These are phyloP conservation scores for Scortum barcoo DNA, from an alignment of 2,113 vertebrate genomes.

Conservation along the genomic window DNA sequence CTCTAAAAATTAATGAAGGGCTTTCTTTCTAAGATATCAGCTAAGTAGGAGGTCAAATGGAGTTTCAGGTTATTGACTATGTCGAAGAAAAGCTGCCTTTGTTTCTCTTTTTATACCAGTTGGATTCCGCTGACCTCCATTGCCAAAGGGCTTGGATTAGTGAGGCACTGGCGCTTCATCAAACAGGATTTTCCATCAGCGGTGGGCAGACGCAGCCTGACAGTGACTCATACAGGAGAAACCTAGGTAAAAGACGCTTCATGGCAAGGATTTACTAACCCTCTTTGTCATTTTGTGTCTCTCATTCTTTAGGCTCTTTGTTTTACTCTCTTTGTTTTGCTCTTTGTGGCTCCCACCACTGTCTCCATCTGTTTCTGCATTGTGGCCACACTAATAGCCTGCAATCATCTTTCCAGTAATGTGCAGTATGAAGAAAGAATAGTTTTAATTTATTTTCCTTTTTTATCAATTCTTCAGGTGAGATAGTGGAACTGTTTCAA, in stretches of 20 bases:
- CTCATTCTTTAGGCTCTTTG: not conserved
- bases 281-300: conserved; percentile 32
- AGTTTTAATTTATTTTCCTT: not conserved
- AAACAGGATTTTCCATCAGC: conserved; percentile 50
- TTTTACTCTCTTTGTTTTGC: not conserved
- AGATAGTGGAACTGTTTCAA: not conserved
- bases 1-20: conserved; percentile 27
- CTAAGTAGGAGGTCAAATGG: conserved; percentile 45
- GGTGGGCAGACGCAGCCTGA: conserved; percentile 18
- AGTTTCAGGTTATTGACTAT: conserved; percentile 39
- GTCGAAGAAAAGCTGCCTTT: conserved; percentile 47
- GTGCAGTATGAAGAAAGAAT: not conserved
- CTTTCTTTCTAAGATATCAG: conserved; percentile 23
- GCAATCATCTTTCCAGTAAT: not conserved
- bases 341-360: not conserved
- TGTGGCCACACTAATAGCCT: not conserved
- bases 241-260: conserved; percentile 12
- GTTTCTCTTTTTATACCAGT: conserved; percentile 39
- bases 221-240: conserved; percentile 30
- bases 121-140: conserved; percentile 56
- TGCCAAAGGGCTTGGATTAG: conserved; percentile 61
- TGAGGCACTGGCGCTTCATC: conserved; percentile 41
- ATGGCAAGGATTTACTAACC: conserved; percentile 9
- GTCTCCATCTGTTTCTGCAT: not conserved
- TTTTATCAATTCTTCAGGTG: not conserved